phyloP scores from a whole-genome alignment of 2,113 vertebrate genomes.

The Nycticorax nycticorax region DNA sequence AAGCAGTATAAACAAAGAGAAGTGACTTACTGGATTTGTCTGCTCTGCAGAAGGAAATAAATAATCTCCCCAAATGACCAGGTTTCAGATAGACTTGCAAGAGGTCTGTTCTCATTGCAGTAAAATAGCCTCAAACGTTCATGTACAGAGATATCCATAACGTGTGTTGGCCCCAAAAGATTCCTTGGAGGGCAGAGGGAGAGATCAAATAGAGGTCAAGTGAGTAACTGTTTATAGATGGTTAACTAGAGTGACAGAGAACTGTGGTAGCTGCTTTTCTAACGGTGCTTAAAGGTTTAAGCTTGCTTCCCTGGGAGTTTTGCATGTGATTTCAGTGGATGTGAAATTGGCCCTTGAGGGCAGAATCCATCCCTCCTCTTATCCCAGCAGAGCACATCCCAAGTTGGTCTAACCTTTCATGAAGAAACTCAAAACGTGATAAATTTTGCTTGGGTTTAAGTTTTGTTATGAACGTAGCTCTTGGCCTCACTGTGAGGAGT shows the following conservation, averaged over 20 bases:
- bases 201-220: constrained; percentile 64
- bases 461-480: constrained; percentile 11
- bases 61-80: neutral
- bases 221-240: constrained; percentile 61
- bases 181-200: constrained; percentile 34
- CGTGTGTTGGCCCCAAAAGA: constrained; percentile 27
- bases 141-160: constrained; percentile 1
- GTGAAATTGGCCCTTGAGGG: constrained; percentile 12
- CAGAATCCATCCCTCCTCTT: constrained; percentile 3
- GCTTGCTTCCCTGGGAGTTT: constrained; percentile 22
- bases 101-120: neutral
- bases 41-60: neutral
- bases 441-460: constrained; percentile 38
- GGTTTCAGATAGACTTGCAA: neutral
- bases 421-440: constrained; percentile 38
- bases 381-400: constrained; percentile 25
- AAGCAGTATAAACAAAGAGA: neutral
- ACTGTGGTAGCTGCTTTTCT: constrained; percentile 49
- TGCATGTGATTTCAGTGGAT: neutral
- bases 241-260: constrained; percentile 51
- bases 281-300: constrained; percentile 15
- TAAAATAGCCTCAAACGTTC: neutral
- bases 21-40: neutral
- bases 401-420: constrained; percentile 29
- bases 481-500: constrained; percentile 10